Percentiles rank a stretch among this genome's conserved stretches.
Conservation (phyloP, 2,113 vertebrate species). For the Neolamprologus sp. region DNA sequence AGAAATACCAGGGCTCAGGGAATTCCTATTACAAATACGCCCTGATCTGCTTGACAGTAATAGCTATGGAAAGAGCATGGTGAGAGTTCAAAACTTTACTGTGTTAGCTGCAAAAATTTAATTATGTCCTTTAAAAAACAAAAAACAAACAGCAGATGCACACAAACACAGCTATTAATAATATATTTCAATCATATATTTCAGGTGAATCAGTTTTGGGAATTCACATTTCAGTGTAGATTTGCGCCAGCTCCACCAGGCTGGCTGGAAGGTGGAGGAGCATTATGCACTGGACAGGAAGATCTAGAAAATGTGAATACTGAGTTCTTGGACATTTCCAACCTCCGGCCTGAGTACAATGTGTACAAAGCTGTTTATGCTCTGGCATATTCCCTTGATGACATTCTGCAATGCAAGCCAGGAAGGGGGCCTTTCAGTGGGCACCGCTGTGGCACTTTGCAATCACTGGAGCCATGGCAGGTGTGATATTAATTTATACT, state of each 20-base stretch:
- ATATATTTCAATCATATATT: not conserved
- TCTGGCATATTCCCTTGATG: too few relatives aligned
- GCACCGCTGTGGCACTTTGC: too few relatives aligned
- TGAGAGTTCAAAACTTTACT: not conserved
- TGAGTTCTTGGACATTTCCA: conserved; percentile 38
- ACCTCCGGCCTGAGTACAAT: conserved; percentile 40
- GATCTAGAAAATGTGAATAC: not conserved
- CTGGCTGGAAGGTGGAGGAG: fast-evolving
- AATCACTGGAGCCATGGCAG: too few relatives aligned
- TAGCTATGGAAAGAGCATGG: not conserved
- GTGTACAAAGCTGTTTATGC: conserved; percentile 9
- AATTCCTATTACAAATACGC: not conserved
- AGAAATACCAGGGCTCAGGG: conserved; percentile 20
- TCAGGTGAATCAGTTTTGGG: not conserved
- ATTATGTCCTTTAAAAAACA: not conserved
- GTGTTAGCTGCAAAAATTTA: not conserved
- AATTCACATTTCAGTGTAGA: not conserved
- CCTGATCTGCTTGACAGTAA: not conserved
- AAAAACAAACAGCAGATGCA: too few relatives aligned
- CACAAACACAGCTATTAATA: not conserved
- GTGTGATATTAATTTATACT: too few relatives aligned
- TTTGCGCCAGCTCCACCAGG: fast-evolving
- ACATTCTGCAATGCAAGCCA: too few relatives aligned
- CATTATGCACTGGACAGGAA: conserved; percentile 56
- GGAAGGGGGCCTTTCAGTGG: too few relatives aligned